A percentile compares a stretch with the other conserved stretches of the same genome.
Conservation (phyloP, 2,888 invertebrate species). For the Apoderus coryli region DNA sequence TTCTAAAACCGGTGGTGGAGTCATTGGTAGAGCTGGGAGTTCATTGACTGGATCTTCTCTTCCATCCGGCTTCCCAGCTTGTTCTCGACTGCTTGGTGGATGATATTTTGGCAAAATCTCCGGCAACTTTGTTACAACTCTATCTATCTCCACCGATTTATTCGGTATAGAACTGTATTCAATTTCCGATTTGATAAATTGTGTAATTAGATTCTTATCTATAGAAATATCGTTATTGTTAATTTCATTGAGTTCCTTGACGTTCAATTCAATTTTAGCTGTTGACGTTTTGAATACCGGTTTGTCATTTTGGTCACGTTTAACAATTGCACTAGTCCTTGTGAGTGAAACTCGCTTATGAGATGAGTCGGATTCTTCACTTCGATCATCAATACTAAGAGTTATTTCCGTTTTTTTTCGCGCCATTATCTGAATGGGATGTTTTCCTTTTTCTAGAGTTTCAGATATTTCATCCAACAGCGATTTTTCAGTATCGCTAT, state of each 20-base stretch:
- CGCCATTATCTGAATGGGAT: slow-evolving; percentile 31
- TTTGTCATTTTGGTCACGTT: slow-evolving; percentile 51
- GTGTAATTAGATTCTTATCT: slow-evolving; percentile 8
- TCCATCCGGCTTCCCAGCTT: slow-evolving; percentile 78
- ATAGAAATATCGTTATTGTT: slow-evolving; percentile 9
- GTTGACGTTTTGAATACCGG: slow-evolving; percentile 39
- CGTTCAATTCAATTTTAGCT: slow-evolving; percentile 29
- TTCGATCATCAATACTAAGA: slow-evolving; percentile 12
- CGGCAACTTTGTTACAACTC: not conserved
- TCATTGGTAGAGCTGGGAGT: slow-evolving; percentile 54
- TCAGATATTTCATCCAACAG: slow-evolving; percentile 59
- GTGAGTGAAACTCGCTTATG: slow-evolving; percentile 29
- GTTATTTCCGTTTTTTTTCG: slow-evolving; percentile 26
- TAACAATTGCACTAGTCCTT: slow-evolving; percentile 44
- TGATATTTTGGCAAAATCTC: not conserved
- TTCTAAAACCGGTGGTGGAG: slow-evolving; percentile 46
- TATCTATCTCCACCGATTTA: slow-evolving; percentile 4
- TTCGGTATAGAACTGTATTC: slow-evolving; percentile 16
- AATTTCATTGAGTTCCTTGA: slow-evolving; percentile 21
- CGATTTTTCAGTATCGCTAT: slow-evolving; percentile 42
- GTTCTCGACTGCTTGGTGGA: slow-evolving; percentile 45
- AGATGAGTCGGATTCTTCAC: slow-evolving; percentile 16
- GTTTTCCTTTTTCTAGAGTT: slow-evolving; percentile 51
- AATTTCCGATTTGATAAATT: slow-evolving; percentile 16
- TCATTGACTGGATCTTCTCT: slow-evolving; percentile 70